These are phyloP conservation scores for Uria aalge DNA, from an alignment of 2,113 vertebrate species.

Conservation along the genomic window DNA sequence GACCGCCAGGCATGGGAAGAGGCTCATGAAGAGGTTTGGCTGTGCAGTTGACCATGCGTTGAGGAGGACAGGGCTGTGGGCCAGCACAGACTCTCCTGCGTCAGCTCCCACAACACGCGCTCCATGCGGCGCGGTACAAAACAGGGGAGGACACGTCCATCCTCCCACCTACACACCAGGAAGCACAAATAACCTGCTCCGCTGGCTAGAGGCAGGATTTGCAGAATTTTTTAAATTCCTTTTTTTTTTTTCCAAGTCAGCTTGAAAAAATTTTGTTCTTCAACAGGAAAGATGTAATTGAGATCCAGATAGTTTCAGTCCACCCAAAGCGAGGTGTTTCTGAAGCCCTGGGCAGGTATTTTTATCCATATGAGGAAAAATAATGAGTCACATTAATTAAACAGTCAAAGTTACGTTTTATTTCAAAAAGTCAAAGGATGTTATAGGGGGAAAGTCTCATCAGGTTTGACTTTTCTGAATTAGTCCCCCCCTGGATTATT, in stretches of 20 bases:
- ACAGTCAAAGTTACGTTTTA: neutral
- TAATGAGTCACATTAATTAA: neutral
- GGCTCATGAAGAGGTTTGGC: neutral
- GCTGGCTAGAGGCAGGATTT: neutral
- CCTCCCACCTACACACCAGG: neutral
- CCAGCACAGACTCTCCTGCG: accelerated
- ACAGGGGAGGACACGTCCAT: neutral
- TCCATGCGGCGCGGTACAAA: accelerated
- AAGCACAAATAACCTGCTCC: neutral
- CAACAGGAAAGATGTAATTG: neutral
- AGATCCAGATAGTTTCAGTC: neutral
- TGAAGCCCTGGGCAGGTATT: neutral
- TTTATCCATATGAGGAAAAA: neutral
- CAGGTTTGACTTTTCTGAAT: neutral
- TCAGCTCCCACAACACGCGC: neutral
- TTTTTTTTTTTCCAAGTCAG: neutral
- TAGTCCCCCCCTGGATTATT: neutral
- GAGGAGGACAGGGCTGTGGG: neutral
- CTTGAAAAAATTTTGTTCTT: neutral
- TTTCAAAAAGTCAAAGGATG: neutral
- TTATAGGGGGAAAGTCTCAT: neutral
- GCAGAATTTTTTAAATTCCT: neutral
- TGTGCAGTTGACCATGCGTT: accelerated
- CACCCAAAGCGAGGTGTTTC: neutral
- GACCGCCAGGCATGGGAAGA: accelerated